Conservation (phyloP, 2,888 invertebrate genomes). For the Drosophila engyochracea region DNA sequence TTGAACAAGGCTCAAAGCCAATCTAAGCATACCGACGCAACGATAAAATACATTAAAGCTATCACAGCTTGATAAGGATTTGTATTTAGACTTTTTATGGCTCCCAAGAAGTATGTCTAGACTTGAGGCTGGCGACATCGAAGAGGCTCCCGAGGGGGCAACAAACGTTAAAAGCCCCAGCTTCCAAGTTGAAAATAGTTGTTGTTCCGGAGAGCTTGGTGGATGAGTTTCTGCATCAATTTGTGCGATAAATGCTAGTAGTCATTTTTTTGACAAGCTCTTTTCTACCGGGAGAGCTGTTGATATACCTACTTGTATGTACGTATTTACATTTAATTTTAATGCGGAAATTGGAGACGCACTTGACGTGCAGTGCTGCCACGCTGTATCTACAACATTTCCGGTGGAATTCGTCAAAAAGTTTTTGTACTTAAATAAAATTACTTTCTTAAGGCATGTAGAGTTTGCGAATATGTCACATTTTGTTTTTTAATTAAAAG, state of each 20-base stretch:
- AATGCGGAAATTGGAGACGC: conserved; percentile 49
- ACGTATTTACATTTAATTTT: conserved; percentile 57
- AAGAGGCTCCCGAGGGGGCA: conserved; percentile 4
- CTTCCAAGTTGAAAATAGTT: conserved; percentile 9
- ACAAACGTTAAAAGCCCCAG: conserved; percentile 21
- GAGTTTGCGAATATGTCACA: neutral
- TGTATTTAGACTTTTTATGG: conserved; percentile 42
- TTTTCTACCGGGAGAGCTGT: conserved; percentile 2
- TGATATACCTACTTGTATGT: conserved; percentile 2
- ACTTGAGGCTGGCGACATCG: conserved; percentile 15
- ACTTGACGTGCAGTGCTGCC: conserved; percentile 3
- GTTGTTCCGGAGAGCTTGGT: neutral
- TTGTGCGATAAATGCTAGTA: conserved; percentile 36
- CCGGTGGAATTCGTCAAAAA: neutral
- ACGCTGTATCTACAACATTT: neutral
- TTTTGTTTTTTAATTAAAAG: neutral
- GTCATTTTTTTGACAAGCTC: conserved; percentile 20
- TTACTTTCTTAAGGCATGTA: neutral
- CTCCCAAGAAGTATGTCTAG: conserved; percentile 46
- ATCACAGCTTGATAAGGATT: conserved; percentile 46
- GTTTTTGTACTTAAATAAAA: neutral
- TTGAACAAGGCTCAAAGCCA: conserved; percentile 15
- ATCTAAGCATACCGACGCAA: conserved; percentile 11
- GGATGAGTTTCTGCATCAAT: conserved; percentile 18
- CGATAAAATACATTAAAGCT: conserved; percentile 27